Conservation (phyloP, 2,797 vertebrate species). For the Siniperca obscura region DNA sequence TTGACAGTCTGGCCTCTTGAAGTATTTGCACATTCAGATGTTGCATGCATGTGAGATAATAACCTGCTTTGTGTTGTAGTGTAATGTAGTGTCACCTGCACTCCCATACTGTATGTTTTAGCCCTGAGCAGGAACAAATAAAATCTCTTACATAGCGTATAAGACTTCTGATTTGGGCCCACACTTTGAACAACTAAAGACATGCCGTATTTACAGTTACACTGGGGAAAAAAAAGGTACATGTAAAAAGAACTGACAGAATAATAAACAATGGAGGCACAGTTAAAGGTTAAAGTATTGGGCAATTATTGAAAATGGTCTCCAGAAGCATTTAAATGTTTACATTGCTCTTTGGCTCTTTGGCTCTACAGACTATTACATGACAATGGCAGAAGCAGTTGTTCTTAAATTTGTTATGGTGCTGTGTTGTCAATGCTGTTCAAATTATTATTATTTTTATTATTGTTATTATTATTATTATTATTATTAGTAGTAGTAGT, state of each 20-base stretch:
- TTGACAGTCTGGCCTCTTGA: background rate
- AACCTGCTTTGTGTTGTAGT: background rate
- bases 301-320: background rate
- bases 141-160: too few species aligned
- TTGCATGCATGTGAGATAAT: background rate
- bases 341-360: background rate
- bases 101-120: background rate
- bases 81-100: background rate
- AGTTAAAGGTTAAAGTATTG: background rate
- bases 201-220: background rate
- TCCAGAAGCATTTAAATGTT: background rate
- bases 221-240: too few species aligned
- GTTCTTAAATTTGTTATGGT: background rate
- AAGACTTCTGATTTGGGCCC: background rate
- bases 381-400: background rate
- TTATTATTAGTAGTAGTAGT: too few species aligned
- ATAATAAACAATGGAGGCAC: background rate
- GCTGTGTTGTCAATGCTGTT: background rate
- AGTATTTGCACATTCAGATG: background rate
- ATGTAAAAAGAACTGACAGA: background rate
- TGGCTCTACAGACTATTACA: background rate
- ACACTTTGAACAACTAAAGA: conserved; percentile 1
- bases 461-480: background rate
- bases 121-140: background rate
- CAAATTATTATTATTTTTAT: background rate